These are phyloP conservation scores for Capromys pilorides DNA, from an alignment of 2,797 vertebrate species.

Conservation along the genomic window DNA sequence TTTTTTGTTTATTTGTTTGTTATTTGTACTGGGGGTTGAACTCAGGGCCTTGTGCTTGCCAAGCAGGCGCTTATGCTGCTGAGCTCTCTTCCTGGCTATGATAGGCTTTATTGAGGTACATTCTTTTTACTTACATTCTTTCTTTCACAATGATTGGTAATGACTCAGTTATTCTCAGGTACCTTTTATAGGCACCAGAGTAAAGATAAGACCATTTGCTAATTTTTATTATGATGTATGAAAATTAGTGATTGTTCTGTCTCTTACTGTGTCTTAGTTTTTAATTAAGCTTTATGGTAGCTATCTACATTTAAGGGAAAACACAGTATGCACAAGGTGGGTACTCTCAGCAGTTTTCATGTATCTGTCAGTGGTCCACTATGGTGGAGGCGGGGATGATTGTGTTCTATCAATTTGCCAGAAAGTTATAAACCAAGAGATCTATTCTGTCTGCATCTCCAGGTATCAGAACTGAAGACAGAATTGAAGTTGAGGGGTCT, in stretches of 20 bases:
- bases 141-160: background rate
- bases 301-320: background rate
- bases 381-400: fast-evolving
- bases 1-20: no score
- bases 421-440: background rate
- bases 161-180: background rate
- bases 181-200: background rate
- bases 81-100: no score
- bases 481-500: constrained; percentile 95
- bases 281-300: background rate
- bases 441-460: constrained; percentile 50
- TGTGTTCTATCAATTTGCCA: background rate
- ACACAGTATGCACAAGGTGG: background rate
- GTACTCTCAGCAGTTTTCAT: background rate
- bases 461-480: constrained; percentile 97
- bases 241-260: background rate
- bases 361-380: background rate
- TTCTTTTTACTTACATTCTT: background rate
- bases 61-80: no score
- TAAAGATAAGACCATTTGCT: background rate
- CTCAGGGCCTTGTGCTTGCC: no score
- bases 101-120: background rate
- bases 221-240: background rate
- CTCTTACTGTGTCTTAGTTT: background rate
- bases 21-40: no score